Evolutionary conservation across 2,888 invertebrate genomes (phyloP).

Genomic region (Penaeus monodon): DNA sequence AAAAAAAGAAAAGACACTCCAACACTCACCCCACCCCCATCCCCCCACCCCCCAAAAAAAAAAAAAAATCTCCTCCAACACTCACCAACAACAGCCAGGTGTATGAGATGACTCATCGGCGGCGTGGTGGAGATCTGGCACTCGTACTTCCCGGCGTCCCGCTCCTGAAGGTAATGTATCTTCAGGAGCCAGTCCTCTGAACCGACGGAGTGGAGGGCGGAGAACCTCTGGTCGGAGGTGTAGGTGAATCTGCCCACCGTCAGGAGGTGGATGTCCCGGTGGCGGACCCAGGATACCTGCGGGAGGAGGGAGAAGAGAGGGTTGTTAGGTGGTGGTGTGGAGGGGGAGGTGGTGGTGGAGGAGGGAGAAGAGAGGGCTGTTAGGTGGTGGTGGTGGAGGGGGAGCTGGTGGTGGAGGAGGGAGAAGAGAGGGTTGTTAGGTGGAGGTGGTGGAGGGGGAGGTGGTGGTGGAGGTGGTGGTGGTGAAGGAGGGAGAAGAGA

Average conservation of each 20-base stretch:
- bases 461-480: no score
- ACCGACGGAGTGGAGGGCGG: conserved; percentile 65
- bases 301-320: background rate
- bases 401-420: no score
- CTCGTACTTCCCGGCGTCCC: conserved; percentile 91
- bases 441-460: no score
- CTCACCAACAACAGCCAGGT: conserved; percentile 91
- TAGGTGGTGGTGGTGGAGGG: no score
- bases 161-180: conserved; percentile 91
- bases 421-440: no score
- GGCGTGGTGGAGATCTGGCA: conserved; percentile 95
- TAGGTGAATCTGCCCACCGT: conserved; percentile 65
- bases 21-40: no score
- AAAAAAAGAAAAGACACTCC: no score
- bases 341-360: no score
- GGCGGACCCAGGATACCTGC: conserved; percentile 65
- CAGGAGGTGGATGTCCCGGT: conserved; percentile 64
- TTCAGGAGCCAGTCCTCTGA: conserved; percentile 90
- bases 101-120: conserved; percentile 91
- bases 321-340: no score
- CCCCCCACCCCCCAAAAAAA: no score
- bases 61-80: conserved; percentile 67
- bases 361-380: no score
- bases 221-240: conserved; percentile 65
- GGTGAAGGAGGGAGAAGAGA: no score